Evolutionary conservation across 2,113 vertebrate species (phyloP), one percentile per base, ranked within the genome.

Genomic region (Bos javanicus): DNA sequence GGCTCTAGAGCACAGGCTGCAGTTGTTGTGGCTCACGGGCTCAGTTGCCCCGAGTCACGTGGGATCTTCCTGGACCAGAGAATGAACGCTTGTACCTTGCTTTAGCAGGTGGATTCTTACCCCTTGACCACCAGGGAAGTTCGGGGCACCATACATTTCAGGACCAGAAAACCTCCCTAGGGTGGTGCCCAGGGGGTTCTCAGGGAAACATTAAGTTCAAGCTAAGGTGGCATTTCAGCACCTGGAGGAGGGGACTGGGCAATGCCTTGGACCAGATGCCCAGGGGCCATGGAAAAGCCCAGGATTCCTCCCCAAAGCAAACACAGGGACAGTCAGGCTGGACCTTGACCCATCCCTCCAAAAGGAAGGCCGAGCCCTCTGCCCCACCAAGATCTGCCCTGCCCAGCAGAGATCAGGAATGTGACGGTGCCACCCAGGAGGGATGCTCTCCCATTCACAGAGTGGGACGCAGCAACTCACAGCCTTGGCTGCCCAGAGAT

Each of bases 201-300:
- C 96, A 64, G 92, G 62, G 94, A 59, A 83, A 93, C 97, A 96
- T 86, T 92, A 78, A 96, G 97, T 96, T 95, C 8, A 81, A 71
- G 5, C 95, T 78, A 2, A 95, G 94, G 98, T 76, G 93, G 95
- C 91, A 89, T 97, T 92, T 98, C 91, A 26, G 2, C 19, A 56
- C 93, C 94, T 83, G 76, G 76, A 25, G 50, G n/a, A 12, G 43
- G 62, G 33, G 2, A 5, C 17, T 25, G 10, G n/a, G 23, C 5
- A 10, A 39, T 19, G 8, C 83, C 25, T 39, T 78, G 36, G 33
- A 9, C 36, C 1, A 3, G 74, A 36, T 2, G 36, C 26, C 30
- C 17, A 59, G n/a, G 57, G n/a, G 12, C 5, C 17, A 6, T 26
- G 28, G 81, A 62, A 43, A 56, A 78, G 8, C 46, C 48, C 46